Percentiles rank a stretch among this genome's conserved stretches.
Conservation (phyloP, 2,888 invertebrate species). For the Tuta absoluta region DNA sequence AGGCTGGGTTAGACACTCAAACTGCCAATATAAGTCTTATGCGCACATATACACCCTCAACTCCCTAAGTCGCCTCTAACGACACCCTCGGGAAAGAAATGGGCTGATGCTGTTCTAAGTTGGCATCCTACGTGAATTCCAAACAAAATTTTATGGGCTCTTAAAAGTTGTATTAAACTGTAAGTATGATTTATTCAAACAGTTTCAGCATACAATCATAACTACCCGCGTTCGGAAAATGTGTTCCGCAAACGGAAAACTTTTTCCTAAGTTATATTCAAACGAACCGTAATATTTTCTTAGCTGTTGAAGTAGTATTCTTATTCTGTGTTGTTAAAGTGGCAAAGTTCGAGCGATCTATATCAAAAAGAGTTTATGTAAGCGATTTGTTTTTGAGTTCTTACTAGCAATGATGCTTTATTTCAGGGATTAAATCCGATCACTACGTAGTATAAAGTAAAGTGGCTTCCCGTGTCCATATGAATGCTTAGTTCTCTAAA, state of each 20-base stretch:
- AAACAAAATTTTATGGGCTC: not conserved
- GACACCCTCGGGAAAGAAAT: too few relatives aligned
- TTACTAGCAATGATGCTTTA: not conserved
- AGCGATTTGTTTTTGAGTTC: not conserved
- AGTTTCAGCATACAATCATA: not conserved
- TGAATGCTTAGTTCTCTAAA: too few relatives aligned
- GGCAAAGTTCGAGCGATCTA: not conserved
- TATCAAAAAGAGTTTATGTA: not conserved
- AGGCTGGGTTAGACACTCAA: too few relatives aligned
- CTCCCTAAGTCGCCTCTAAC: too few relatives aligned
- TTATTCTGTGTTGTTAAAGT: not conserved
- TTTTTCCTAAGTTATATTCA: conserved; percentile 1
- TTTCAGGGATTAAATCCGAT: too few relatives aligned
- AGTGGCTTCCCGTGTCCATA: too few relatives aligned
- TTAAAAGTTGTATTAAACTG: not conserved
- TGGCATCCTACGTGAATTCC: too few relatives aligned
- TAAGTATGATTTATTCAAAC: too few relatives aligned
- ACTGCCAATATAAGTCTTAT: too few relatives aligned
- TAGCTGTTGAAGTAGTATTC: not conserved
- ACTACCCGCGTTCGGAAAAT: not conserved
- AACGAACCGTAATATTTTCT: conserved; percentile 1
- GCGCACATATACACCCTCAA: too few relatives aligned
- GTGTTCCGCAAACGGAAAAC: not conserved
- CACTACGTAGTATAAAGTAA: too few relatives aligned
- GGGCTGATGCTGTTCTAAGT: too few relatives aligned